phyloP scores from a whole-genome alignment of 2,113 vertebrate genomes.

The Anseranas semipalmata region DNA sequence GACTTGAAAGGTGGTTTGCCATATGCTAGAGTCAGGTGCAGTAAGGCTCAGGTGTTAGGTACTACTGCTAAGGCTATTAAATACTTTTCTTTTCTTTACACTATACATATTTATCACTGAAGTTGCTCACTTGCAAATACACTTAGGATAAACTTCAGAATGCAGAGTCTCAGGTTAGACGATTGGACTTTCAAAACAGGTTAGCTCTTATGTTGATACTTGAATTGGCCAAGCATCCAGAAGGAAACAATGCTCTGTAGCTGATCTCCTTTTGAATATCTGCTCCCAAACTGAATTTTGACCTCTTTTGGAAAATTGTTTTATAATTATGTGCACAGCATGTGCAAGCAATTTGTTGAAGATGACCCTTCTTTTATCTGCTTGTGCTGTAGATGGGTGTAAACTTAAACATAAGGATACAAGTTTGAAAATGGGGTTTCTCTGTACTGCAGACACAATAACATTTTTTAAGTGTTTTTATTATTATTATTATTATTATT shows the following conservation, averaged over 20 bases:
- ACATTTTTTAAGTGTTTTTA: not conserved
- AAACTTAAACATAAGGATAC: not conserved
- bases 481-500: too few species aligned
- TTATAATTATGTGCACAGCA: not conserved
- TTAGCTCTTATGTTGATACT: not conserved
- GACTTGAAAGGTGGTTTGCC: not conserved
- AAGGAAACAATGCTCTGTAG: not conserved
- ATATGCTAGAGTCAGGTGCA: slow-evolving; percentile 22
- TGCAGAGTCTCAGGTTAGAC: not conserved
- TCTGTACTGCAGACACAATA: not conserved
- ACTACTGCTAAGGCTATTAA: not conserved
- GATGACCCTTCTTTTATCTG: not conserved
- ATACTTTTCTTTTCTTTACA: not conserved
- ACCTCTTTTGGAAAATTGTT: not conserved
- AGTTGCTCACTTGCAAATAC: not conserved
- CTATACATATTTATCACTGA: not conserved
- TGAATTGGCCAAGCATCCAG: not conserved
- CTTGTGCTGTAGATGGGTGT: not conserved
- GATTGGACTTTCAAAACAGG: not conserved
- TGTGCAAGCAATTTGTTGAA: not conserved
- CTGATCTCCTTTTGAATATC: not conserved
- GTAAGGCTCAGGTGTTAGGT: not conserved
- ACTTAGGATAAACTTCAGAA: not conserved
- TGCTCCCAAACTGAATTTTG: not conserved
- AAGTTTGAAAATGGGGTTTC: not conserved